Evolutionary conservation across 2,888 invertebrate genomes (phyloP).

Genomic region (Lobophora halterata): DNA sequence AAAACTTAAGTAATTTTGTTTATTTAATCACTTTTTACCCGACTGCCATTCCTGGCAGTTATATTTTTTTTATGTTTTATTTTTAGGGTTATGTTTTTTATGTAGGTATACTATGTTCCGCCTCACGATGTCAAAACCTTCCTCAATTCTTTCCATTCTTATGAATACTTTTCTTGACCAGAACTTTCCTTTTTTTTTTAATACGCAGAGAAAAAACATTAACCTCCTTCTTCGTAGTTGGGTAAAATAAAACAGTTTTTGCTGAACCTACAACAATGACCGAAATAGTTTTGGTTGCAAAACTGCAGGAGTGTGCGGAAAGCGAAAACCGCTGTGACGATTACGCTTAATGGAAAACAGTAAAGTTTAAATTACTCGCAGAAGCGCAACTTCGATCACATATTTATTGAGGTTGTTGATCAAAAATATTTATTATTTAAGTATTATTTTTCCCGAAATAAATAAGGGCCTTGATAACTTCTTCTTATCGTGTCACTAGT

Average conservation of each 20-base stretch:
- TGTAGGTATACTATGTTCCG: too few species aligned
- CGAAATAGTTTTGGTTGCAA: constrained; percentile 18
- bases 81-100: too few species aligned
- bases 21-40: too few species aligned
- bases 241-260: constrained; percentile 7
- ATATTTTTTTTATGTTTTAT: too few species aligned
- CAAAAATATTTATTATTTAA: too few species aligned
- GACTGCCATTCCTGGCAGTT: too few species aligned
- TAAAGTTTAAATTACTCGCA: neutral
- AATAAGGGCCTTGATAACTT: too few species aligned
- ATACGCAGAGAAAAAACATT: constrained; percentile 32
- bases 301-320: constrained; percentile 21
- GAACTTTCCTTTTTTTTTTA: neutral
- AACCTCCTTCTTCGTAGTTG: constrained; percentile 24
- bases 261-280: constrained; percentile 8
- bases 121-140: too few species aligned
- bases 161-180: neutral
- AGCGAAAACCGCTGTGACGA: constrained; percentile 24
- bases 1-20: too few species aligned
- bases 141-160: neutral
- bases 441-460: too few species aligned
- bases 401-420: too few species aligned
- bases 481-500: too few species aligned
- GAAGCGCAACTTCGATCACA: constrained; percentile 4
- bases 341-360: constrained; percentile 13